Evolutionary conservation across 2,888 invertebrate genomes (phyloP), one percentile per base, ranked within the genome.

Genomic region (Parnassius smintheus): DNA sequence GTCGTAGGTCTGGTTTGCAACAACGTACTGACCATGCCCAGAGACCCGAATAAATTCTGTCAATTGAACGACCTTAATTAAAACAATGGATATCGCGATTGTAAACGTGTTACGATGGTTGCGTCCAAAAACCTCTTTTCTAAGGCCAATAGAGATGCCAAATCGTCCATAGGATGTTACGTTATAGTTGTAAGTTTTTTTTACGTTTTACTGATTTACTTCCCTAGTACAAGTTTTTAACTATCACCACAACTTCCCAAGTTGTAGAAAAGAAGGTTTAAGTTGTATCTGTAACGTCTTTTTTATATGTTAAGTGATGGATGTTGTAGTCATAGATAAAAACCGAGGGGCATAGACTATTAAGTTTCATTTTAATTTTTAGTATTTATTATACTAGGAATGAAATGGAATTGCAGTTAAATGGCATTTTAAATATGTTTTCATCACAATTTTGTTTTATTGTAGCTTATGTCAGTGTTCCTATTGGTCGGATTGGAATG

Each of bases 1-100:
- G 92, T 92, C 0, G 92, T 92, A 0, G 92, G 92, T 0, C 78
- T 92, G 0, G 75, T 91, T 1, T 76, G 81, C 59, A 89, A 82
- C 72, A 89, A 85, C 67, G 84, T 74, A 1, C 76, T 91, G 11
- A 73, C 84, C 0, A 70, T 88, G 63, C 75, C 82, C 9, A 69
- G 88, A 49, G 88, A 89, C 49, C 77, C 84, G 11, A 83, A 75
- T 66, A 88, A 86, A 70, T 86, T 89, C 71, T 85, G 85, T 75
- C 83, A 83, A 51, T 66, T 86, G 48, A 86, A 83, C 71, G 91
- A 91, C 69, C 73, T 80, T 57, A 83, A 83, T 70, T 85, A 76
- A 25, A 25, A 76, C 69, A 51, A 9, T 41, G 46, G 46, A n/a
- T 46, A 9, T 44, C 44, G 44, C 11, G 44, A 25, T 52, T 52